These are phyloP conservation scores for Chaetogeoica ovagalla DNA, from an alignment of 2,888 invertebrate genomes.

Conservation along the genomic window DNA sequence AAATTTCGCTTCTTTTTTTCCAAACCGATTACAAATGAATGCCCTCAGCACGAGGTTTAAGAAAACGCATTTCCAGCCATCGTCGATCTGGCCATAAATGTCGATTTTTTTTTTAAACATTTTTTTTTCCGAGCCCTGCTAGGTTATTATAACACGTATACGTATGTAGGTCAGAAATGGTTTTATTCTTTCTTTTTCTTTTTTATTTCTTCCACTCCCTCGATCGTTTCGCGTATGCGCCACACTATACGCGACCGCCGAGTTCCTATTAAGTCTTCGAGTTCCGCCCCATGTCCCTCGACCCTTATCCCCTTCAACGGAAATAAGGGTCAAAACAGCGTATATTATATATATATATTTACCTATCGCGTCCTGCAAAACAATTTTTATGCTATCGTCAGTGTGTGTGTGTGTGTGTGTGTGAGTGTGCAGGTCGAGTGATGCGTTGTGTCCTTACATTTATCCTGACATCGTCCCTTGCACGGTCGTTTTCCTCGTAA, in stretches of 20 bases:
- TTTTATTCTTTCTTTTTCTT: not conserved
- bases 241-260: not conserved
- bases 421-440: slow-evolving; percentile 4
- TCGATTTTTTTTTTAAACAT: too few species aligned
- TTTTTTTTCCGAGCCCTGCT: too few species aligned
- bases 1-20: too few species aligned
- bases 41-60: too few species aligned
- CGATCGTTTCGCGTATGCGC: not conserved
- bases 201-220: slow-evolving; percentile 4
- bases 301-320: not conserved
- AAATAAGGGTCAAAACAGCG: not conserved
- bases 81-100: too few species aligned
- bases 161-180: slow-evolving; percentile 15
- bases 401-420: not conserved
- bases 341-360: not conserved
- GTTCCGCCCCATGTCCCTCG: too few species aligned
- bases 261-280: not conserved
- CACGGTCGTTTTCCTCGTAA: not conserved
- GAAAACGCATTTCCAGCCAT: too few species aligned
- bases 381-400: too few species aligned
- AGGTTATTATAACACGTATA: not conserved
- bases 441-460: too few species aligned
- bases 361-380: not conserved
- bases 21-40: too few species aligned
- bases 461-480: not conserved